phyloP scores from a whole-genome alignment of 2,888 invertebrate genomes.

The Platynereis dumerilii region DNA sequence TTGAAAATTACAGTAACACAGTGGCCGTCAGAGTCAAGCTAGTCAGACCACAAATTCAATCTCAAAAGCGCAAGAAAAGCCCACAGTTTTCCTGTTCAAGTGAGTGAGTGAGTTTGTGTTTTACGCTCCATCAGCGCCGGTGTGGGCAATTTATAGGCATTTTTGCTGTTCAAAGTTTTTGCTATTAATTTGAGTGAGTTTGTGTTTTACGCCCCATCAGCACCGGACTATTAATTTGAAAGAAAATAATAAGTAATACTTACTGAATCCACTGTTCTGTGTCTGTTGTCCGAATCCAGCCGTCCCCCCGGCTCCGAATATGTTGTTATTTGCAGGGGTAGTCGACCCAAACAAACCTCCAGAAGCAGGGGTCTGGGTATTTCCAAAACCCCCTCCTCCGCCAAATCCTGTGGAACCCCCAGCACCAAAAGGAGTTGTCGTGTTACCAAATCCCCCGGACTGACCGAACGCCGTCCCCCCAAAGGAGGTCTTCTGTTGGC shows the following conservation, averaged over 20 bases:
- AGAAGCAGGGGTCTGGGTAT: conserved; percentile 16
- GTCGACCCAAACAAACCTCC: conserved; percentile 16
- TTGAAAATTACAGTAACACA: too few species aligned
- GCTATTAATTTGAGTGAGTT: too few species aligned
- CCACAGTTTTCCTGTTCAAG: too few species aligned
- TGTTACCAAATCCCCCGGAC: conserved; percentile 26
- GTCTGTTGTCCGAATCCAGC: conserved; percentile 15
- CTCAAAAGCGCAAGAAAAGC: too few species aligned
- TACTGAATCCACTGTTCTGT: conserved; percentile 37
- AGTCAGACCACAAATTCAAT: too few species aligned
- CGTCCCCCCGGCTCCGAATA: conserved; percentile 14
- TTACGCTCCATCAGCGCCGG: too few species aligned
- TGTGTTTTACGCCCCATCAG: too few species aligned
- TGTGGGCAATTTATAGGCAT: too few species aligned
- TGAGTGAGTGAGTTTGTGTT: too few species aligned
- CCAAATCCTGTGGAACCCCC: conserved; percentile 14
- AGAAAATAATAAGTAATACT: conserved; percentile 23
- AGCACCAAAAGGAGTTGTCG: conserved; percentile 16
- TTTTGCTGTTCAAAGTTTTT: too few species aligned
- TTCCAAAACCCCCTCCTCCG: conserved; percentile 25
- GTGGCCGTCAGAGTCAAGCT: too few species aligned
- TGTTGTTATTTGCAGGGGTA: not conserved
- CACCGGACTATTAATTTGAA: too few species aligned
- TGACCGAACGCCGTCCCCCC: conserved; percentile 22
- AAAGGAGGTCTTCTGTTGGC: conserved; percentile 21